Evolutionary conservation across 2,797 vertebrate species (phyloP).

Genomic region (Octomys mimax): DNA sequence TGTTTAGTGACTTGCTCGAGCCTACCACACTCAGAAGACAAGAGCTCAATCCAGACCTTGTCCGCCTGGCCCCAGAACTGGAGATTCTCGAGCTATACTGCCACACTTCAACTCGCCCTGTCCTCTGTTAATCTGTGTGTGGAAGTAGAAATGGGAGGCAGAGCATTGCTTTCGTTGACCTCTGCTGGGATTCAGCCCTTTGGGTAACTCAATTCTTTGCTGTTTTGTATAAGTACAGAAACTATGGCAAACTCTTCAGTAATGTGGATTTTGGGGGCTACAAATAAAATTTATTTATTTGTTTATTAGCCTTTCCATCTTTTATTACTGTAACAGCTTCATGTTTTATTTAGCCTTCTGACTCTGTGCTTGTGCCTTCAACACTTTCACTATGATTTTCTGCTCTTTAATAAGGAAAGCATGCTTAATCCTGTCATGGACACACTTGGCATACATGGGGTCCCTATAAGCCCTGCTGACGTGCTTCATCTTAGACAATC

Average conservation of each 20-base stretch:
- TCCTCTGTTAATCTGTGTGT: not conserved
- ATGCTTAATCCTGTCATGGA: too few relatives aligned
- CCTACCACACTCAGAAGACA: too few relatives aligned
- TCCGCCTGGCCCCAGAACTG: not conserved
- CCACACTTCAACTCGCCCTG: fast-evolving
- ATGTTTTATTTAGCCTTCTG: too few relatives aligned
- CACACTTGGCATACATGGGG: too few relatives aligned
- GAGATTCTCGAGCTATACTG: not conserved
- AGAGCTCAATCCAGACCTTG: not conserved
- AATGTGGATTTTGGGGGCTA: not conserved
- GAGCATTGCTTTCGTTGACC: not conserved
- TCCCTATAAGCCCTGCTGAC: too few relatives aligned
- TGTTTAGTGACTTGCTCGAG: not conserved
- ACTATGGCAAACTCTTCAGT: not conserved
- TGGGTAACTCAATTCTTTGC: not conserved
- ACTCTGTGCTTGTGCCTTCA: too few relatives aligned
- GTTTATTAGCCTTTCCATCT: too few relatives aligned
- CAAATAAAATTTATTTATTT: not conserved
- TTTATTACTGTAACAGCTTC: too few relatives aligned
- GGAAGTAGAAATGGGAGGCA: not conserved
- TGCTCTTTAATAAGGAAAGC: too few relatives aligned
- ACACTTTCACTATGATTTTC: too few relatives aligned
- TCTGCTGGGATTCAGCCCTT: not conserved
- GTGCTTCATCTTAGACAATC: too few relatives aligned
- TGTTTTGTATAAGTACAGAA: not conserved